Evolutionary conservation across 1,140 invertebrate species (phyloP).

Genomic region (Holcopasites calliopsidis): DNA sequence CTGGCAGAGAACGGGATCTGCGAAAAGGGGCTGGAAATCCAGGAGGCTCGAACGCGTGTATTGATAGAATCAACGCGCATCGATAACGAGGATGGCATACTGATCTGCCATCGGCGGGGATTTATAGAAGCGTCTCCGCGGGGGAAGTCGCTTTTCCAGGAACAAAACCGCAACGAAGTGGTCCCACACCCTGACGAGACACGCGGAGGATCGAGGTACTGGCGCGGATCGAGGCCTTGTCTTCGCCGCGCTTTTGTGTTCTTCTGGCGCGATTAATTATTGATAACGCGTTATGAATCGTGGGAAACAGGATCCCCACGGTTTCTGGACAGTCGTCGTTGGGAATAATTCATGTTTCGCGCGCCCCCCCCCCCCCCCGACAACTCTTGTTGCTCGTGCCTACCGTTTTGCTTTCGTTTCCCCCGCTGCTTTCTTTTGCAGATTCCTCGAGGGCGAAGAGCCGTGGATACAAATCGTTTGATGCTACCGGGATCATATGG

Average conservation of each 20-base stretch:
- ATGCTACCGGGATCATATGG: not conserved
- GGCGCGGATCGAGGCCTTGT: no score
- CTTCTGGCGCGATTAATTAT: slow-evolving; percentile 65
- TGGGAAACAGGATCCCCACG: slow-evolving; percentile 62
- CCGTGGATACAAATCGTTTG: slow-evolving; percentile 54
- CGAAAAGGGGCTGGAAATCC: not conserved
- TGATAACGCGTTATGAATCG: slow-evolving; percentile 61
- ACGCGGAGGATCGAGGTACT: no score
- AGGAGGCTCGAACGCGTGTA: not conserved
- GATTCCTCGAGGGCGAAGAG: slow-evolving; percentile 28
- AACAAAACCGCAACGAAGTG: slow-evolving; percentile 26
- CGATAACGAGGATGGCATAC: slow-evolving; percentile 42
- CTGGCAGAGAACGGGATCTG: not conserved
- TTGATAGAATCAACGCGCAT: slow-evolving; percentile 8
- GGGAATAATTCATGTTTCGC: slow-evolving; percentile 69
- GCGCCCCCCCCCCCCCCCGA: slow-evolving; percentile 20
- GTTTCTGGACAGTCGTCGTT: slow-evolving; percentile 53
- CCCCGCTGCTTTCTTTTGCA: slow-evolving; percentile 28
- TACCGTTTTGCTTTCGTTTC: slow-evolving; percentile 17
- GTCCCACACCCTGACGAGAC: not conserved
- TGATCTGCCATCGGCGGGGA: slow-evolving; percentile 48
- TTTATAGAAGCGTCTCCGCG: slow-evolving; percentile 44
- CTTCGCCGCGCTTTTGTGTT: slow-evolving; percentile 35
- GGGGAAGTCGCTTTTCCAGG: slow-evolving; percentile 45
- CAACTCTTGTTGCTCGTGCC: not conserved